phyloP scores from a whole-genome alignment of 2,888 invertebrate species.

The Lomographa bimaculata region DNA sequence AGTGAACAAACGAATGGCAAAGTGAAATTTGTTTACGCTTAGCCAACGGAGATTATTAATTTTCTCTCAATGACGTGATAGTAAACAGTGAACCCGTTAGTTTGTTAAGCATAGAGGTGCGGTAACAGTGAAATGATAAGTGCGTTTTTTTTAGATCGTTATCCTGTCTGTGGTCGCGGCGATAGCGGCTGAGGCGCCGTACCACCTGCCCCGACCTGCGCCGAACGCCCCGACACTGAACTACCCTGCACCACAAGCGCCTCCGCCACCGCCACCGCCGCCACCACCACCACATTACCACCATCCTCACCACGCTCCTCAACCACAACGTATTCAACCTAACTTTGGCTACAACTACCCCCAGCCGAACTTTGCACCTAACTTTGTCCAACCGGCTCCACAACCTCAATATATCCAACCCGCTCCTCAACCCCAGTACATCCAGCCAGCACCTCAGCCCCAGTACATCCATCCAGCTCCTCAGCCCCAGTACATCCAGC shows the following conservation, averaged over 20 bases:
- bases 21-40: slow-evolving; percentile 57
- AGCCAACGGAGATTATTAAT: slow-evolving; percentile 40
- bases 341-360: slow-evolving; percentile 51
- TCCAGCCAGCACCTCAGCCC: slow-evolving; percentile 21
- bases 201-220: slow-evolving; percentile 66
- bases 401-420: slow-evolving; percentile 24
- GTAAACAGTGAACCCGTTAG: slow-evolving; percentile 16
- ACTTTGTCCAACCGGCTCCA: slow-evolving; percentile 20
- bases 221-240: slow-evolving; percentile 45
- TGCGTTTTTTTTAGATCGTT: slow-evolving; percentile 55
- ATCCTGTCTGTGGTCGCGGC: slow-evolving; percentile 62
- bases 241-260: slow-evolving; percentile 47
- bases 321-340: slow-evolving; percentile 22
- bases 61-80: slow-evolving; percentile 34
- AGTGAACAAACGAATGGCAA: slow-evolving; percentile 52
- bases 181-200: slow-evolving; percentile 68
- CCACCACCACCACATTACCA: slow-evolving; percentile 30
- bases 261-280: slow-evolving; percentile 37
- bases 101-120: slow-evolving; percentile 24
- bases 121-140: slow-evolving; percentile 23
- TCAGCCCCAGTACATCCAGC: slow-evolving; percentile 10
- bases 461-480: slow-evolving; percentile 16
- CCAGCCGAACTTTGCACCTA: slow-evolving; percentile 36
- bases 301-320: slow-evolving; percentile 32
- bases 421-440: slow-evolving; percentile 29